Evolutionary conservation across 37 sponge, comb jelly and placozoan species (phyloP), one percentile per base, ranked within the genome.

Genomic region (Petrosia ficiformis): DNA sequence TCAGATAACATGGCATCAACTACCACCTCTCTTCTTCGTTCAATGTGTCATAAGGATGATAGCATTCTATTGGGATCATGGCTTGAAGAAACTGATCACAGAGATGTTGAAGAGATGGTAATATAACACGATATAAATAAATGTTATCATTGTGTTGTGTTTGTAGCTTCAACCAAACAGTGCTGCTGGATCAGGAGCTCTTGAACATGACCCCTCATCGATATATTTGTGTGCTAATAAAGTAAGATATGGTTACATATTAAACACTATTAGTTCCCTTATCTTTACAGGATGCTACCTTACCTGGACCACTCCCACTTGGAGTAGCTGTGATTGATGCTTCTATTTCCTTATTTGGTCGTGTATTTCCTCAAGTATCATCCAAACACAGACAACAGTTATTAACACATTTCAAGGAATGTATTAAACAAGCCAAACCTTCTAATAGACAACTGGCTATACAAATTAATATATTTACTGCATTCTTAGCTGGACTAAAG

Each of bases 381-480:
- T 63, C 48, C 61, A 99, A 95, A 67, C 99, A 99, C 68, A 73
- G 91, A 2, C 79, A 67, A 36, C 99, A 99, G 83, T 83, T 99
- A 76, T 73, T 99, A 28, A 56, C 65, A 21, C 99, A 99, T 77
- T 99, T 99, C 76, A 80, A 74, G 67, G 91, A 88, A 8, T 77
- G 79, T 41, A 81, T 95, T 26, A 87, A 83, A 35, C 84, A 84
- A 70, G 90, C 92, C 42, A 99, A 95, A 78, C 76, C 88, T 3
- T 58, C 76, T 10, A 75, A 89, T 33, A 94, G 88, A 61, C 54
- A 48, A 14, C 92, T 81, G 42, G 87, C 89, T 44, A 80, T 99
- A 36, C 96, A 91, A 72, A 87, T 95, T 77, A 99, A 99, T 72
- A 88, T 99, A 40, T 86, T 99, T 75, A 89, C 96, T 10, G 92